Base-by-base conservation (phyloP, 2,797 vertebrate species). In the Rachycentron canadum region DNA sequence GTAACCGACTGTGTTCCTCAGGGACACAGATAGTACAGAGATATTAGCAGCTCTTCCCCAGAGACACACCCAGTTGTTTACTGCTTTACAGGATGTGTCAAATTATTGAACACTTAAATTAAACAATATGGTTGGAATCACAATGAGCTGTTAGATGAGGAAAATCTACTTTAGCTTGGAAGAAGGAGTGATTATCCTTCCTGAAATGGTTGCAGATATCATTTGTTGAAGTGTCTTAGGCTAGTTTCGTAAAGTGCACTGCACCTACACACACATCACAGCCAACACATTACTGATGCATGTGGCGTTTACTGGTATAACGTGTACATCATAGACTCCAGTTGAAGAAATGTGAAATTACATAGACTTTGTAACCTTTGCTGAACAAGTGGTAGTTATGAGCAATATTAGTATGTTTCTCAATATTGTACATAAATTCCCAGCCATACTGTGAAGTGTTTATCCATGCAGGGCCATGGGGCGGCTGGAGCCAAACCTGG, bases 21-120 rank as follows among this genome's bases (percentile, higher is more conserved):
- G 26, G 47, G 49, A 23, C 8, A 17, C 7, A 2, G 38, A 28
- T 1, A 47, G 40, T 12, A 13, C 19, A 3, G 13, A 57, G 23
- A 41, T 17, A 41, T 43, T 6, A 52, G 32, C 21, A 2, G 11
- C 34, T 55, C 25, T 62, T 21, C 8, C 36, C 43, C 53, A 14
- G 12, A 43, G 30, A 36, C 25, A 25, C 11, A 10, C 19, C 32
- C 34, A 47, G 3, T 56, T 68, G 56, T 78, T 69, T 64, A 61
- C 28, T 34, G 52, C 60, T 14, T 64, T 59, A 43, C 19, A 59
- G 3, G 3, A 17, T 6, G 10, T 5, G 41, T 12, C 17, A 58
- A 68, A 67, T 71, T 4, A 60, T 36, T 60, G 45, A 67, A 21
- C 13, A 17, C 17, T 41, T 6, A 17, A 38, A 38, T 40, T 3